Conservation (phyloP, 1,140 invertebrate species). For the Calycopis cecrops region DNA sequence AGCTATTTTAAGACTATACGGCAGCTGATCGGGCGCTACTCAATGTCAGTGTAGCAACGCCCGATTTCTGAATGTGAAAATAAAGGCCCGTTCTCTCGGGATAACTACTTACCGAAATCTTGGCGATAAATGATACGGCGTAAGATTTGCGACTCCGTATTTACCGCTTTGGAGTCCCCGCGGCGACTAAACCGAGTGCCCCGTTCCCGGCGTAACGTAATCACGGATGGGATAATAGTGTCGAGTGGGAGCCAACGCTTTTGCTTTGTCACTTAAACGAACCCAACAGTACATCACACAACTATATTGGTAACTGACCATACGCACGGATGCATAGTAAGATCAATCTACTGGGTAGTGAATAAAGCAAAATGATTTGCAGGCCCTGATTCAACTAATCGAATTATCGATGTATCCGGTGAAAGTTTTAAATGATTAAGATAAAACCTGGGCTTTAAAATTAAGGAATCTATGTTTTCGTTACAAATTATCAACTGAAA, state of each 20-base stretch:
- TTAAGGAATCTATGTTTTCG: not conserved
- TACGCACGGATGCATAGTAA: conserved; percentile 59
- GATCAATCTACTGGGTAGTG: conserved; percentile 43
- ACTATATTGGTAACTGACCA: conserved; percentile 56
- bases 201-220: conserved; percentile 65
- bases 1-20: conserved; percentile 68
- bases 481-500: not conserved
- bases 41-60: conserved; percentile 62
- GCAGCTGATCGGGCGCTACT: conserved; percentile 61
- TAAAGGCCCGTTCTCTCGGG: conserved; percentile 17
- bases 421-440: conserved; percentile 55
- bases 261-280: conserved; percentile 70
- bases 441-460: conserved; percentile 15
- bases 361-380: conserved; percentile 42
- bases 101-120: conserved; percentile 63
- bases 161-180: conserved; percentile 69
- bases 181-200: conserved; percentile 62
- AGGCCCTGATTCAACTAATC: conserved; percentile 57
- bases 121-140: conserved; percentile 68
- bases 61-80: conserved; percentile 33
- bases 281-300: conserved; percentile 60
- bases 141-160: conserved; percentile 68
- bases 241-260: conserved; percentile 61
- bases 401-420: conserved; percentile 67
- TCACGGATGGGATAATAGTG: conserved; percentile 71